Evolutionary conservation across 2,113 vertebrate species (phyloP), one percentile per base, ranked within the genome.

Genomic region (Tinamus guttatus): DNA sequence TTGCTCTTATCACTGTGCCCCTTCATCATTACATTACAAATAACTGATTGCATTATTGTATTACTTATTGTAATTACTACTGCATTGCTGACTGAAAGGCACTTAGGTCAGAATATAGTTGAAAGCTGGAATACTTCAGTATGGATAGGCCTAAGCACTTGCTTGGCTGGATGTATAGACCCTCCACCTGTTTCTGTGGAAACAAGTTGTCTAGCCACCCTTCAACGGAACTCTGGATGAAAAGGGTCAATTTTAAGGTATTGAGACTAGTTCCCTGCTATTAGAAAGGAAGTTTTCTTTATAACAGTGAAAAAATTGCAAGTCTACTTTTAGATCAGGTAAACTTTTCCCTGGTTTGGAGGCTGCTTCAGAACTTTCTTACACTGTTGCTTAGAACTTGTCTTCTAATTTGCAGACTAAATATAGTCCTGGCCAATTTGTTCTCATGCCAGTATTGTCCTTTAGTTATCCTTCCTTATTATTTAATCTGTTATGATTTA

Each of bases 41-140:
- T 76, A 64, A 77, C 25, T 69, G 76, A 7, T 40, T 38, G n/a
- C 96, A 17, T 45, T 45, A 45, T 17, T 20, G 47, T 47, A 24
- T 12, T 49, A 49, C 19, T 9, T 49, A 21, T 21, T 49, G 49
- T 49, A 49, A 49, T 49, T 49, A 22, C 49, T 49, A 49, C 49
- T 49, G 21, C 21, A 49, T 22, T 49, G 21, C 49, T 49, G 21
- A 11, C 49, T 49, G 49, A 24, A 93, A 96, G 56, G 94, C 95
- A 95, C 86, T 84, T 20, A n/a, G 51, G 77, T 69, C 86, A 58
- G 54, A 78, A 64, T 1, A 32, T 75, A 90, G 85, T 69, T 90
- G 89, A 81, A 95, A 94, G 43, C 81, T 95, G 93, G 91, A 95
- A 58, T 89, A 40, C 58, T 89, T 96, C 83, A 70, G 60, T 81